phyloP scores from a whole-genome alignment of 2,888 invertebrate species.

The Lasioglossum pauxillum region DNA sequence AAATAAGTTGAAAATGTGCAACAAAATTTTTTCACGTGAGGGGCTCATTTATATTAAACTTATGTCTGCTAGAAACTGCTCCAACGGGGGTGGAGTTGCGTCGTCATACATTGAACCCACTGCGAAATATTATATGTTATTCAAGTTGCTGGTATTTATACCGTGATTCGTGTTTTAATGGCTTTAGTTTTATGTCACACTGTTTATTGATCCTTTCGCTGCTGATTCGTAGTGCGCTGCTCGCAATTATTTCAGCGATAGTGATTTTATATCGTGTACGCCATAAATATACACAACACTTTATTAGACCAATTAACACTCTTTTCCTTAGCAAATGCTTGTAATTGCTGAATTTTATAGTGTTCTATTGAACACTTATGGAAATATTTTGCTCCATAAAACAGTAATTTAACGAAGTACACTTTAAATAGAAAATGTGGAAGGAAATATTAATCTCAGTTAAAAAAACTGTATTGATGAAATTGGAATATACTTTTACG shows the following conservation, averaged over 20 bases:
- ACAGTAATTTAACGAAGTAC: too few relatives aligned
- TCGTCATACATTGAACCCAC: not conserved
- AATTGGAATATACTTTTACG: too few relatives aligned
- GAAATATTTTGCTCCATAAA: too few relatives aligned
- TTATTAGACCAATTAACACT: not conserved
- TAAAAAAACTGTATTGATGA: too few relatives aligned
- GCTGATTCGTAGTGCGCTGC: not conserved
- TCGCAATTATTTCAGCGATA: not conserved
- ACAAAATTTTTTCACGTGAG: too few relatives aligned
- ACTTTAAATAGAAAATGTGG: too few relatives aligned
- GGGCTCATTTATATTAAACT: too few relatives aligned
- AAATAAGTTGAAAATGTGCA: too few relatives aligned
- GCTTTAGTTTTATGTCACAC: not conserved
- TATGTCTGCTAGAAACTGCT: not conserved
- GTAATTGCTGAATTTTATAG: not conserved
- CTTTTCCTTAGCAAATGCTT: not conserved
- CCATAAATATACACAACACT: not conserved
- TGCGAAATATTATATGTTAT: not conserved
- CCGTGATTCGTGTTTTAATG: not conserved
- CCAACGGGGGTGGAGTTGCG: not conserved
- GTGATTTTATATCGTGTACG: conserved; percentile 2
- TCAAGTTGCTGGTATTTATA: not conserved
- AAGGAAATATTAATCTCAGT: too few relatives aligned
- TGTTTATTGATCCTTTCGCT: conserved; percentile 6
- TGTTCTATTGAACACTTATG: conserved; percentile 1